A percentile compares a stretch with the other conserved stretches of the same genome.
Conservation (phyloP, 2,797 vertebrate genomes). For the Catharus ustulatus region DNA sequence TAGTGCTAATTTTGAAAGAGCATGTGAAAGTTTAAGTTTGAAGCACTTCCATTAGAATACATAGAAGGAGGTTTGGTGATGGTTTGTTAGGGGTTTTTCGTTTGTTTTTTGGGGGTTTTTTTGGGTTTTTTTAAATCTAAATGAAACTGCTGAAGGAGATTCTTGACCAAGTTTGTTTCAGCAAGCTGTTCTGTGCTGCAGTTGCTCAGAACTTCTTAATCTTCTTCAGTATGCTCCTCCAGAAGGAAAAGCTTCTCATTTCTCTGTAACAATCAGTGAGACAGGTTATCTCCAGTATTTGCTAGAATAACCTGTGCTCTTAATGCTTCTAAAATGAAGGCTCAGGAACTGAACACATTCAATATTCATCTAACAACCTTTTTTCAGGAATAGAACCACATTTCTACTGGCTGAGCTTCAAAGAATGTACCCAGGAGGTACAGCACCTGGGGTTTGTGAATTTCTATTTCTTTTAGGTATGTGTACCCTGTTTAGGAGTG, state of each 20-base stretch:
- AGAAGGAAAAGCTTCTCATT: not conserved
- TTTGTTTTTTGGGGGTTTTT: too few species aligned
- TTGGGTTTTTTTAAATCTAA: not conserved
- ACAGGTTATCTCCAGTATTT: not conserved
- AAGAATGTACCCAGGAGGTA: not conserved
- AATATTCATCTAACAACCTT: not conserved
- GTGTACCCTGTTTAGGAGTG: not conserved
- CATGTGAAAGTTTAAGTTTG: not conserved
- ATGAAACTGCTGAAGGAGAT: not conserved
- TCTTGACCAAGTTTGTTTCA: not conserved
- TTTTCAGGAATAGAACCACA: not conserved
- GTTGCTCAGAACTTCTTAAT: not conserved
- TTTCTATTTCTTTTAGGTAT: not conserved
- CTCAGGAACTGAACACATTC: not conserved
- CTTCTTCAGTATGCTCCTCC: not conserved
- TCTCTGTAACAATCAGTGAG: not conserved
- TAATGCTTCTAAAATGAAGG: not conserved
- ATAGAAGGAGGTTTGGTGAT: not conserved
- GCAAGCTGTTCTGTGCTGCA: not conserved
- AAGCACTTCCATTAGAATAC: not conserved
- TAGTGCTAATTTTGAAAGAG: not conserved
- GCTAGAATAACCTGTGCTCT: not conserved
- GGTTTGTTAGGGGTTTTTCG: not conserved
- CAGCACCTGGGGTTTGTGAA: not conserved
- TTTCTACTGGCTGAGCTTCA: slow-evolving; percentile 14